A percentile compares a stretch with the other conserved stretches of the same genome.
Evolutionary conservation across 2,888 invertebrate species (phyloP).

Genomic region (Drosophila colorata): DNA sequence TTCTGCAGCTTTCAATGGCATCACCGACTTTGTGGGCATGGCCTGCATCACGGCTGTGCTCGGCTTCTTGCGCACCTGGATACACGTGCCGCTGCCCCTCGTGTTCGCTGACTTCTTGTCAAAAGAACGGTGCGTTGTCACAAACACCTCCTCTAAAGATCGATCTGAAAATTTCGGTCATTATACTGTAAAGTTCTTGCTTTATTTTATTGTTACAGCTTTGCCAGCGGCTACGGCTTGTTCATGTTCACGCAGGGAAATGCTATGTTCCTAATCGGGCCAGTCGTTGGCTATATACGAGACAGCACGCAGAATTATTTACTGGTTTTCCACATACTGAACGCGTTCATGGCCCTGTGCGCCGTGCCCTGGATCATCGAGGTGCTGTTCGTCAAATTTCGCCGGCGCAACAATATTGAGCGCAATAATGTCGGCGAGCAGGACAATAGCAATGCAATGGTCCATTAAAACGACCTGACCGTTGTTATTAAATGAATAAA

Average conservation of each 20-base stretch:
- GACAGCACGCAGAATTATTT: slow-evolving; percentile 88
- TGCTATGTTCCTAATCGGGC: slow-evolving; percentile 89
- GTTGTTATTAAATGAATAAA: slow-evolving; percentile 1
- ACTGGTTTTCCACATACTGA: slow-evolving; percentile 89
- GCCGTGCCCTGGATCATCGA: slow-evolving; percentile 90
- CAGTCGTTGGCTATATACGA: slow-evolving; percentile 88
- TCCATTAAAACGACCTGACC: slow-evolving; percentile 1
- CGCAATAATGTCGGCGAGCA: slow-evolving; percentile 57
- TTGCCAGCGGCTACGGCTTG: slow-evolving; percentile 90
- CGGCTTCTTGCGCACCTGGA: slow-evolving; percentile 89
- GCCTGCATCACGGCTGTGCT: slow-evolving; percentile 87
- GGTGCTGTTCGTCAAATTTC: slow-evolving; percentile 81
- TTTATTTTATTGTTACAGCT: slow-evolving; percentile 82
- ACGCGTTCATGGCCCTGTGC: slow-evolving; percentile 88
- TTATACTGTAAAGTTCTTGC: too few relatives aligned
- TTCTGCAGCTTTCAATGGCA: slow-evolving; percentile 86
- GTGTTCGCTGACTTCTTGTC: slow-evolving; percentile 89
- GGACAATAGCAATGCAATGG: slow-evolving; percentile 16
- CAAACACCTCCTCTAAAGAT: too few relatives aligned
- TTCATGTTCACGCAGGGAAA: slow-evolving; percentile 90
- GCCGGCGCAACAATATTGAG: slow-evolving; percentile 64
- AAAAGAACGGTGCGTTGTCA: slow-evolving; percentile 86
- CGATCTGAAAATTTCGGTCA: too few relatives aligned
- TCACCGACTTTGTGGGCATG: slow-evolving; percentile 86
- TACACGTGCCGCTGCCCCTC: slow-evolving; percentile 90